Evolutionary conservation across 2,113 vertebrate genomes (phyloP).

Genomic region (Pomatorhinus ruficollis): DNA sequence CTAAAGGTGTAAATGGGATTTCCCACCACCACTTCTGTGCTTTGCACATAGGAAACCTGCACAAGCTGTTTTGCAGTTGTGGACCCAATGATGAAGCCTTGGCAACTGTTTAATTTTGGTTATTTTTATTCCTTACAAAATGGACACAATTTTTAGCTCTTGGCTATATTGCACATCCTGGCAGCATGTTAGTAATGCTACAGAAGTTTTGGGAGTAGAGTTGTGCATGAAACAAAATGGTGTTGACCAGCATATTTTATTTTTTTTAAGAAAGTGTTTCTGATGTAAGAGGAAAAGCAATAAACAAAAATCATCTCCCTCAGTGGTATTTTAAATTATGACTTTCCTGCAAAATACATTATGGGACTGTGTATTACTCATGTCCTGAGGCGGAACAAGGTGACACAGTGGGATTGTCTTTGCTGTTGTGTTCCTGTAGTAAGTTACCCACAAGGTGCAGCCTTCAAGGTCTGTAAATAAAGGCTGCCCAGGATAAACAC

Average conservation of each 20-base stretch:
- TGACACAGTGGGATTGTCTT: background rate
- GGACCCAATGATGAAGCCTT: background rate
- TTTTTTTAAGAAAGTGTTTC: background rate
- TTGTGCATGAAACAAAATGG: background rate
- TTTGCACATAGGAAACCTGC: background rate
- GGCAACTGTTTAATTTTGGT: background rate
- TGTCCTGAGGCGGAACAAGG: background rate
- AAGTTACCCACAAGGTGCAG: background rate
- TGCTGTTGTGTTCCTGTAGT: rapidly evolving
- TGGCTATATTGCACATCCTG: background rate
- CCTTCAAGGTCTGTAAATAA: background rate
- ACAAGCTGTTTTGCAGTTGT: background rate
- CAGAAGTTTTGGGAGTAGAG: background rate
- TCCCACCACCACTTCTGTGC: background rate
- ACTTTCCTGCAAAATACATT: background rate
- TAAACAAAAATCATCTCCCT: background rate
- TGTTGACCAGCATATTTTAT: background rate
- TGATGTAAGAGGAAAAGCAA: background rate
- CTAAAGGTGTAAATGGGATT: background rate
- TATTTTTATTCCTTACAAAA: background rate
- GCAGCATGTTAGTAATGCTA: background rate
- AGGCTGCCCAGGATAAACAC: background rate
- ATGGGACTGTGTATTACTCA: background rate
- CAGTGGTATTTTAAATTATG: background rate
- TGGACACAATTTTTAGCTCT: background rate